Evolutionary conservation across 1,140 invertebrate species (phyloP).

Genomic region (Drosophila kikkawai): DNA sequence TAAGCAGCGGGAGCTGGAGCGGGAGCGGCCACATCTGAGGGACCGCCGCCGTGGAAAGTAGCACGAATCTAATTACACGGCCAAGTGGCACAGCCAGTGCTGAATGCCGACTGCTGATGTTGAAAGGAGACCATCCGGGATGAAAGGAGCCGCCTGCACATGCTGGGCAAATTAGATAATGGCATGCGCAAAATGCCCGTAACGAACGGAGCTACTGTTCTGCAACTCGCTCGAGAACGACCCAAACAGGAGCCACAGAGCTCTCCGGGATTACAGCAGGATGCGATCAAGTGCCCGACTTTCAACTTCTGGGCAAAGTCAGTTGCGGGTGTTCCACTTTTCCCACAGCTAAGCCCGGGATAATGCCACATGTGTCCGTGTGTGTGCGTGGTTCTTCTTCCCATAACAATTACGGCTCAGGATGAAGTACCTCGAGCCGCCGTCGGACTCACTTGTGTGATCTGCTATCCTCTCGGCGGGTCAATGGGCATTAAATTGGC

Average conservation of each 20-base stretch:
- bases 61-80: constrained; percentile 74
- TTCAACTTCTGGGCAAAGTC: constrained; percentile 38
- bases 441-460: constrained; percentile 54
- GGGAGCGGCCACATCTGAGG: constrained; percentile 50
- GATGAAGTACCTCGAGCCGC: neutral
- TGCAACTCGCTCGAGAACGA: neutral
- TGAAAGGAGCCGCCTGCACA: constrained; percentile 38
- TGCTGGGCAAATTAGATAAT: constrained; percentile 76
- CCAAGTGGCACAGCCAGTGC: constrained; percentile 56
- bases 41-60: constrained; percentile 60
- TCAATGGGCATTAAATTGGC: constrained; percentile 76
- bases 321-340: constrained; percentile 76
- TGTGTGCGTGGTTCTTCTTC: constrained; percentile 40
- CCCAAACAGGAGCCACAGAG: constrained; percentile 31
- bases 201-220: constrained; percentile 70
- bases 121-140: constrained; percentile 16
- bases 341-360: constrained; percentile 61
- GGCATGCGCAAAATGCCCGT: constrained; percentile 63
- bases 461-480: constrained; percentile 35
- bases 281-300: constrained; percentile 58
- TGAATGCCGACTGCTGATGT: constrained; percentile 2
- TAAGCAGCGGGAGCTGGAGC: constrained; percentile 29
- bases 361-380: constrained; percentile 60
- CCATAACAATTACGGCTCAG: constrained; percentile 55
- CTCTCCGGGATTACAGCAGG: constrained; percentile 60